A percentile compares a stretch with the other conserved stretches of the same genome.
Conservation (phyloP, 1,140 invertebrate genomes). For the Bombyx mandarina region DNA sequence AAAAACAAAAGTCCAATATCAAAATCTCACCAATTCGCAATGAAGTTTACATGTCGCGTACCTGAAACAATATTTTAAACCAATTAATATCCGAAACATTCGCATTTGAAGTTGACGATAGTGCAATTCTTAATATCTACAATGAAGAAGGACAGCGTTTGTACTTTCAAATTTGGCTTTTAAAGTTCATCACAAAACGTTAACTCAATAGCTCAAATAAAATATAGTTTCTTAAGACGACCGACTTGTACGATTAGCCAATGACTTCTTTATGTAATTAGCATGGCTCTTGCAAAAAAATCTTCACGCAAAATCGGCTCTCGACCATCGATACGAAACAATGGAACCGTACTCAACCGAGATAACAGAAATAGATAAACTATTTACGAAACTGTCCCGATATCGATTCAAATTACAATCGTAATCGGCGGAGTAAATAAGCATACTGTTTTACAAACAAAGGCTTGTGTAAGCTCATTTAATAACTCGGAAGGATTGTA, state of each 20-base stretch:
- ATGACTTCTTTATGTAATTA: constrained; percentile 14
- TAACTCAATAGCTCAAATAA: no score
- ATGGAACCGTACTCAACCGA: constrained; percentile 1
- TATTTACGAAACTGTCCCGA: constrained; percentile 7
- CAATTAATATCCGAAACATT: constrained; percentile 1
- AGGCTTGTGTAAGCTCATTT: constrained; percentile 21
- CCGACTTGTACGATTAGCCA: constrained; percentile 11
- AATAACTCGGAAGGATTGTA: constrained; percentile 20
- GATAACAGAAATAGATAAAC: constrained; percentile 4
- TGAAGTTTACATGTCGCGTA: constrained; percentile 44
- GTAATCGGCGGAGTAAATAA: constrained; percentile 11
- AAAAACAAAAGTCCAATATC: no score
- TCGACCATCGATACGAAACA: background rate
- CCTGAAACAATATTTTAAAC: constrained; percentile 30
- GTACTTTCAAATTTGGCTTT: no score
- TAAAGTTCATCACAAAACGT: no score
- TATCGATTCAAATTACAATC: constrained; percentile 19
- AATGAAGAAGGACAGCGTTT: background rate
- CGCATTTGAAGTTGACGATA: background rate
- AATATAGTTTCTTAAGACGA: constrained; percentile 11
- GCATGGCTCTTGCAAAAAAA: constrained; percentile 16
- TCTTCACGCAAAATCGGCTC: constrained; percentile 11
- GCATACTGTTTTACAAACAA: constrained; percentile 14
- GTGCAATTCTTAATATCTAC: background rate
- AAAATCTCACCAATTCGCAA: constrained; percentile 1